Conservation (phyloP, 1,140 invertebrate species). For the Zaprionus lachaisei region DNA sequence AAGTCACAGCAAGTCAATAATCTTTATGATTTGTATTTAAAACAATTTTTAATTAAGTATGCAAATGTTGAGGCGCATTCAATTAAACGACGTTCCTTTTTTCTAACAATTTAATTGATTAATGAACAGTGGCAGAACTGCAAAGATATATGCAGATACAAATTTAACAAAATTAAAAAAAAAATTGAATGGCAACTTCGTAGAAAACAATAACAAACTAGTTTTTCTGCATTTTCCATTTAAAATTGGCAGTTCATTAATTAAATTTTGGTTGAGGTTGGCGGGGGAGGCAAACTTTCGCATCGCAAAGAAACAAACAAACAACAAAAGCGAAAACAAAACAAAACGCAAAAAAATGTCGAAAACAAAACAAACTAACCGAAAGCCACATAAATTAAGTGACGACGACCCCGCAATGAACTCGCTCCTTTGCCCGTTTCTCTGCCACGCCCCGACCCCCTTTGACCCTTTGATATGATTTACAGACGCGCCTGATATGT, state of each 20-base stretch:
- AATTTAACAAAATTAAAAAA: not conserved
- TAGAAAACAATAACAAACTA: conserved; percentile 23
- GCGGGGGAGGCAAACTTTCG: conserved; percentile 54
- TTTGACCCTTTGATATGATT: conserved; percentile 55
- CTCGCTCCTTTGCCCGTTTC: conserved; percentile 18
- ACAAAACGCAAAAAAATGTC: conserved; percentile 34
- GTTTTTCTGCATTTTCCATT: conserved; percentile 22
- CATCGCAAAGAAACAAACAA: conserved; percentile 26
- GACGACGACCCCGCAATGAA: conserved; percentile 51
- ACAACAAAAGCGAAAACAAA: conserved; percentile 27
- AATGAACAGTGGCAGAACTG: conserved; percentile 34
- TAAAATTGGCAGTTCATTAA: conserved; percentile 71
- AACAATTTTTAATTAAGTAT: conserved; percentile 52
- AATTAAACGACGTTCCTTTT: conserved; percentile 26
- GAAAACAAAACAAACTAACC: conserved; percentile 19
- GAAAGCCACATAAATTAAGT: conserved; percentile 76
- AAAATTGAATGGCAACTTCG: conserved; percentile 12
- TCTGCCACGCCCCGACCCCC: conserved; percentile 39
- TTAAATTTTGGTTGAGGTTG: conserved; percentile 47
- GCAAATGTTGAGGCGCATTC: conserved; percentile 33
- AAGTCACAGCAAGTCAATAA: not conserved
- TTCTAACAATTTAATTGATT: conserved; percentile 56
- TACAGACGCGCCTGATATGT: conserved; percentile 49
- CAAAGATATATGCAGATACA: conserved; percentile 1
- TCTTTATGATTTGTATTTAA: not conserved